Evolutionary conservation across 2,888 invertebrate species (phyloP), one percentile per base, ranked within the genome.

Genomic region (Campopleginae sp.): DNA sequence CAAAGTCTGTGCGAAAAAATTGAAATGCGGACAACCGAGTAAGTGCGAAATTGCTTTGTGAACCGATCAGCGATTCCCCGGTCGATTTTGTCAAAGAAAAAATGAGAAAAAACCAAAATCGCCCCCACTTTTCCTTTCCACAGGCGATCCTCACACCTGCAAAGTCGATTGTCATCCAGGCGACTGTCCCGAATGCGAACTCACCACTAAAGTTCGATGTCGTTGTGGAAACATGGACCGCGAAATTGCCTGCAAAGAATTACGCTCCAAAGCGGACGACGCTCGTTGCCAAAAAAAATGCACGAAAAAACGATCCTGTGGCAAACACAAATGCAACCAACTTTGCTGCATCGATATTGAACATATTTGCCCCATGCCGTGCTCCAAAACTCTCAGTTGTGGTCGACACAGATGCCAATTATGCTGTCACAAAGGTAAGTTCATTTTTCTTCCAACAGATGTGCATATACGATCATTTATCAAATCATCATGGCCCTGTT

Each of bases 281-380:
- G 96, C 97, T 0, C 94, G 96, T 42, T 99, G 99, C 93, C 97
- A 98, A 91, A 98, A 97, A 91, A 97, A 97, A 89, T 99, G 99
- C 92, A 97, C 96, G 77, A 98, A 98, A 95, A 97, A 97, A 93
- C 95, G 97, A 81, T 96, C 96, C 14, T 98, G 98, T 92, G 97
- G 97, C 0, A 97, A 97, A 33, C 98, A 98, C 94, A 98, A 98
- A 90, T 99, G 99, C 94, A 97, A 97, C 90, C 96, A 97, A 88
- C 94, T 95, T 63, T 99, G 99, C 94, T 99, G 99, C 94, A 97
- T 97, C 88, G 97, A 97, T 84, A 94, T 96, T 17, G 97, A 98
- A 84, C 99, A 99, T 93, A 95, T 96, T 87, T 99, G 99, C 94
- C 96, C 96, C 7, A 94, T 97, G 89, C 95, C 96, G 71, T 98